Evolutionary conservation across 2,888 invertebrate genomes (phyloP), one percentile per base, ranked within the genome.

Genomic region (Spisula solida): DNA sequence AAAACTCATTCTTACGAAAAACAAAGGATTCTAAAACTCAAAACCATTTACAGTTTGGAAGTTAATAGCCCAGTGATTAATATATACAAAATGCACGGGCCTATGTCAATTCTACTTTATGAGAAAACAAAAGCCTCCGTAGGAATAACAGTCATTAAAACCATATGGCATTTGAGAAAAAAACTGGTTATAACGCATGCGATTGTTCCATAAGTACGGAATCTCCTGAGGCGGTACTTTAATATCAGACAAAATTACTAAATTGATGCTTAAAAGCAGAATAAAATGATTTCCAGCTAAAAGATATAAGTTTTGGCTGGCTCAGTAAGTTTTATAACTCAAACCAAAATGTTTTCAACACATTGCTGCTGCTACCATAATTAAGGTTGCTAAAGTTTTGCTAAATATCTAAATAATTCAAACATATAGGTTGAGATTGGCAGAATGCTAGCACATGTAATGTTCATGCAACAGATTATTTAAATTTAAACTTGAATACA

Each of bases 91-190:
- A 81, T 47, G 86, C 48, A 81, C 16, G 51, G 47, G 86, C 81
- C 81, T 51, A 86, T 86, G 86, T 86, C 81, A 81, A 81, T 86
- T 81, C 60, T 81, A 51, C 16, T 86, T 86, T 81, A 86, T 70
- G 70, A 29, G 86, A 86, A 86, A 86, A 55, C 41, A 48, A 60
- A 70, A 81, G 81, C 48, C 78, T 48, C n/a, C 25, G 31, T 41
- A 18, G 29, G 79, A 29, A 82, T 47, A 14, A 70, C 70, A 29
- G 56, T 78, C 84, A 78, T 84, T 84, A 84, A 66, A 84, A 51
- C 70, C 84, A 84, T 75, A 56, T 85, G 85, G 78, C 78, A 79
- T 85, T 55, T 14, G 4, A 75, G 75, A 75, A 75, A 75, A 75
- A 75, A 75, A 18, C 8, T 31, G 18, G 75, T 34, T 31, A 75